Conservation (phyloP, 1,140 invertebrate genomes). For the Trichomalopsis sarcophagae region DNA sequence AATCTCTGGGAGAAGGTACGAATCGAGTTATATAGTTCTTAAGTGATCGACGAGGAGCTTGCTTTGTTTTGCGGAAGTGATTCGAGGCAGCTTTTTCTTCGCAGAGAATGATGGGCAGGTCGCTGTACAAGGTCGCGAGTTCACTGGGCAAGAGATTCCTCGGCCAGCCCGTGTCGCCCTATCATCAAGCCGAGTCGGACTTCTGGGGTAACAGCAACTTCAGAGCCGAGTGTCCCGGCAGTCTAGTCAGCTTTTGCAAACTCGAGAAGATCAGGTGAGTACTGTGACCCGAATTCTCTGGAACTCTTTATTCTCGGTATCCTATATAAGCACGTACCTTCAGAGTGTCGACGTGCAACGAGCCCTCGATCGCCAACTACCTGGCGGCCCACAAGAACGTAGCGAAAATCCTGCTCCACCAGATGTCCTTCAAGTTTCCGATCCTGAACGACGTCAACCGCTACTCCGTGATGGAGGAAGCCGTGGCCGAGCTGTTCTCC, state of each 20-base stretch:
- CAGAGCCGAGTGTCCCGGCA: conserved; percentile 73
- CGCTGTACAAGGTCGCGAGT: conserved; percentile 74
- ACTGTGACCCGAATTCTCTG: background rate
- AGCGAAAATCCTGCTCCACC: conserved; percentile 74
- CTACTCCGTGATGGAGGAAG: conserved; percentile 71
- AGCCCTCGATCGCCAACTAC: conserved; percentile 75
- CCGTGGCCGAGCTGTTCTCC: conserved; percentile 64
- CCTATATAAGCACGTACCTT: conserved; percentile 31
- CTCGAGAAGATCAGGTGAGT: conserved; percentile 71
- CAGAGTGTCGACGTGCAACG: conserved; percentile 76
- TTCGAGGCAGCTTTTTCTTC: conserved; percentile 51
- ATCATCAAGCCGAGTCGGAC: conserved; percentile 67
- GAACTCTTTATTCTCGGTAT: background rate
- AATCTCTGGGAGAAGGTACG: conserved; percentile 78
- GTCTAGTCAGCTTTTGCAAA: conserved; percentile 75
- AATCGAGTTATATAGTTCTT: background rate
- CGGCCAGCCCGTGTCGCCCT: conserved; percentile 61
- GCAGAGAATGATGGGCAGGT: conserved; percentile 75
- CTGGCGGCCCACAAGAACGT: conserved; percentile 77
- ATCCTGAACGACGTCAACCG: conserved; percentile 76
- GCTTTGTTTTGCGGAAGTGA: conserved; percentile 38
- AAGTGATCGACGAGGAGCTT: background rate
- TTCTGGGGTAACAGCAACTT: conserved; percentile 77
- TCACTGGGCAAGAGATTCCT: conserved; percentile 71
- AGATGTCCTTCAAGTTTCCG: conserved; percentile 73